Percentiles rank a stretch among this genome's conserved stretches.
Conservation (phyloP, 2,797 vertebrate species). For the Macroramphosus scolopax region DNA sequence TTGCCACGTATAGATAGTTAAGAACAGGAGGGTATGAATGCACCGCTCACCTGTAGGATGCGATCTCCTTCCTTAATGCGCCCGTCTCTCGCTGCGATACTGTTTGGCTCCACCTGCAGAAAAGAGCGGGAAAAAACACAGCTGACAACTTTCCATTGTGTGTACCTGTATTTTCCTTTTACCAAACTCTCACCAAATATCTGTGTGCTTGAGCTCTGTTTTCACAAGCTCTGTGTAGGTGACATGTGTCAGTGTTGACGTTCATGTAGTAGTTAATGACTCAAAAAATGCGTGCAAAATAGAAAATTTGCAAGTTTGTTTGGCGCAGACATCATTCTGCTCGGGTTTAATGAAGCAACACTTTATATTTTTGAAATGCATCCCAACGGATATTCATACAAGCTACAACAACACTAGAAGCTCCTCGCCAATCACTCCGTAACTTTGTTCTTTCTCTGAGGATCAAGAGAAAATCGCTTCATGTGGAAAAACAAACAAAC, state of each 20-base stretch:
- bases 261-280: too few species aligned
- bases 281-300: too few species aligned
- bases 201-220: too few species aligned
- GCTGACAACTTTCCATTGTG: too few species aligned
- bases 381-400: conserved; percentile 36
- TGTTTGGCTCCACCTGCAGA: conserved; percentile 89
- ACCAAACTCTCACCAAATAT: too few species aligned
- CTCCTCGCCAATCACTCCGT: conserved; percentile 21
- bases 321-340: conserved; percentile 14
- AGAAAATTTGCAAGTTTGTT: too few species aligned
- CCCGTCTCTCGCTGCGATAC: conserved; percentile 91
- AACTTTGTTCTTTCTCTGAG: conserved; percentile 39
- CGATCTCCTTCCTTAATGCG: conserved; percentile 93
- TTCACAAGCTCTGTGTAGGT: too few species aligned
- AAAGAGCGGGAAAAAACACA: too few species aligned
- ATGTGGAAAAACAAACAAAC: conserved; percentile 7
- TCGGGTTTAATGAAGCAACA: conserved; percentile 35
- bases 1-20: neutral
- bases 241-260: too few species aligned
- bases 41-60: conserved; percentile 85
- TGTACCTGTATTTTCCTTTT: too few species aligned
- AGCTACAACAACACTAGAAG: too few species aligned
- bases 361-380: conserved; percentile 17
- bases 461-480: conserved; percentile 46
- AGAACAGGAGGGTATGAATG: too few species aligned